Evolutionary conservation across 35 echinoderm and acorn worm genomes (phyloP).

Genomic region (Diadema setosum): DNA sequence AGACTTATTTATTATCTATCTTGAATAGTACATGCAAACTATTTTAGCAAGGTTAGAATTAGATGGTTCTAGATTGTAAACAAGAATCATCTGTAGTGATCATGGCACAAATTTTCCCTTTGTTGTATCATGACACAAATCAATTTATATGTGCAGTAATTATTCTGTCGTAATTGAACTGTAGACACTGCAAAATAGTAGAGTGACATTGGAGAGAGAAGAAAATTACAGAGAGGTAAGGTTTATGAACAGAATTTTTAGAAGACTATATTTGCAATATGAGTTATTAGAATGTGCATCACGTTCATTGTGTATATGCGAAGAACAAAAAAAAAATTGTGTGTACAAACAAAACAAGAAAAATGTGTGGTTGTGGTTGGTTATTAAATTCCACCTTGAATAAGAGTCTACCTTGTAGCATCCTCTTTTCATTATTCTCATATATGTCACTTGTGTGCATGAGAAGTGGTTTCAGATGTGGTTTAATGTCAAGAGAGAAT

Average conservation of each 20-base stretch:
- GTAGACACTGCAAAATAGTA: no score
- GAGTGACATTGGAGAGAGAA: no score
- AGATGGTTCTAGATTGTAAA: constrained; percentile 5
- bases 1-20: constrained; percentile 4
- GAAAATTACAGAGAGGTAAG: no score
- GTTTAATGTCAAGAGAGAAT: no score
- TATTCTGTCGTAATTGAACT: no score
- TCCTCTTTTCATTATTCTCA: no score
- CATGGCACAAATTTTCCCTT: no score
- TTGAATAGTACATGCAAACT: background rate
- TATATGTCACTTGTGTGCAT: no score
- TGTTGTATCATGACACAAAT: background rate
- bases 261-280: constrained; percentile 29
- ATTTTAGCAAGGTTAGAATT: constrained; percentile 10
- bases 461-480: no score
- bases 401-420: no score
- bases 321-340: background rate
- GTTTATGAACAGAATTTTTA: no score
- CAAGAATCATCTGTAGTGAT: background rate
- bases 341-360: constrained; percentile 7
- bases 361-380: background rate
- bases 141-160: constrained; percentile 15
- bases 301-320: background rate
- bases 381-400: constrained; percentile 24
- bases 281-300: constrained; percentile 11